These are phyloP conservation scores for Neuroterus valhalla DNA, from an alignment of 1,140 invertebrate genomes.

Conservation along the genomic window DNA sequence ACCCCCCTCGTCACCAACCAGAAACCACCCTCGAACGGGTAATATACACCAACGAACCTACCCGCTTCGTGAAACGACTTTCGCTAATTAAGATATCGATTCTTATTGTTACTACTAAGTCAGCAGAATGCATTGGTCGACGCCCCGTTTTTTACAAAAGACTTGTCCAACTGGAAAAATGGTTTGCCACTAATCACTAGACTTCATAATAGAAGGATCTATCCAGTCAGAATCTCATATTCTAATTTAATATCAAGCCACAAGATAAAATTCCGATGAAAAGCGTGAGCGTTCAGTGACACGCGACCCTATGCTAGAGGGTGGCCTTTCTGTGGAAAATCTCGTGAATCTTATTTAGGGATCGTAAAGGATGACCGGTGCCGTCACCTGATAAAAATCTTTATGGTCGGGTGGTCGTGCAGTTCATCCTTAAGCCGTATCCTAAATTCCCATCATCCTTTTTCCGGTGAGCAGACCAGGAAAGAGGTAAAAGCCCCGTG, in stretches of 20 bases:
- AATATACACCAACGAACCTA: slow-evolving; percentile 34
- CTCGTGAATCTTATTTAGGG: slow-evolving; percentile 32
- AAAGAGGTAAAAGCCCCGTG: slow-evolving; percentile 49
- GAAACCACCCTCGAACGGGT: slow-evolving; percentile 45
- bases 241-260: neutral
- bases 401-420: slow-evolving; percentile 50
- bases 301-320: slow-evolving; percentile 43
- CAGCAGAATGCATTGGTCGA: slow-evolving; percentile 50
- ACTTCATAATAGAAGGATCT: too few species aligned
- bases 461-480: slow-evolving; percentile 25
- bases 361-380: slow-evolving; percentile 58
- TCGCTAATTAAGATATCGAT: slow-evolving; percentile 75
- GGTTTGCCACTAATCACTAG: too few species aligned
- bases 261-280: neutral
- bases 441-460: slow-evolving; percentile 17
- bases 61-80: slow-evolving; percentile 39
- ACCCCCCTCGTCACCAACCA: slow-evolving; percentile 47
- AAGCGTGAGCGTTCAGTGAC: slow-evolving; percentile 5
- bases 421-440: slow-evolving; percentile 34
- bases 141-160: too few species aligned
- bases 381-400: slow-evolving; percentile 66
- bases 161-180: too few species aligned
- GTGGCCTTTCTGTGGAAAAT: slow-evolving; percentile 38
- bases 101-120: slow-evolving; percentile 69
- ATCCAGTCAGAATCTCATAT: neutral